Base-by-base conservation (phyloP, 2,888 invertebrate species). In the Dendrolimus houi region DNA sequence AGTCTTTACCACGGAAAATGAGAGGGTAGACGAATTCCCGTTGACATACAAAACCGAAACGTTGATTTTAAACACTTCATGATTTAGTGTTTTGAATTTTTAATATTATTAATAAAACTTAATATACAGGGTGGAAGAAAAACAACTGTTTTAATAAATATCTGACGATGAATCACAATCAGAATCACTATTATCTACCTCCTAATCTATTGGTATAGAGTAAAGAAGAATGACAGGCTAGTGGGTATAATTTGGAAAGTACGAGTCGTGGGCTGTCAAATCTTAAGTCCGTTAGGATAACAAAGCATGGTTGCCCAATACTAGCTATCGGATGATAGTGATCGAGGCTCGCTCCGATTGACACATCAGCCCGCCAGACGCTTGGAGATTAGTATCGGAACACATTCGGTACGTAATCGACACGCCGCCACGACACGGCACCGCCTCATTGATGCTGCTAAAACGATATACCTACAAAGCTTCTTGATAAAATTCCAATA, bases 251-350 rank as follows among this genome's bases (percentile, higher is more conserved):
- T 74, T 71, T 75, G 65, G 74, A 76, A 74, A 76, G 71, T 80
- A 68, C 73, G 66, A 73, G 77, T 80, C 78, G 73, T 76, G 75
- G 75, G 64, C 75, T 74, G 77, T 81, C 80, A 75, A 79, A 74
- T 82, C 83, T 84, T 79, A 79, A 82, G 79, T 80, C 83, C 82
- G 83, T 87, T 85, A 83, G 76, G 81, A 83, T 83, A 87, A 88
- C 87, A 88, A 88, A 87, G 85, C 83, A 74, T 76, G 74, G 82
- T 86, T 86, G 79, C 81, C 85, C 87, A 87, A 89, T 87, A 83
- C 87, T 71, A 86, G 86, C 84, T 79, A 82, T 79, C 75, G 77
- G 66, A 63, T 72, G 86, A 87, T 87, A 85, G 79, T 72, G 79
- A 86, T 85, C 86, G 79, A 71, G 70, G 68, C 72, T 72, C 74